These are phyloP conservation scores for Pseudolycoriella hygida DNA, from an alignment of 2,888 invertebrate genomes.

Conservation along the genomic window DNA sequence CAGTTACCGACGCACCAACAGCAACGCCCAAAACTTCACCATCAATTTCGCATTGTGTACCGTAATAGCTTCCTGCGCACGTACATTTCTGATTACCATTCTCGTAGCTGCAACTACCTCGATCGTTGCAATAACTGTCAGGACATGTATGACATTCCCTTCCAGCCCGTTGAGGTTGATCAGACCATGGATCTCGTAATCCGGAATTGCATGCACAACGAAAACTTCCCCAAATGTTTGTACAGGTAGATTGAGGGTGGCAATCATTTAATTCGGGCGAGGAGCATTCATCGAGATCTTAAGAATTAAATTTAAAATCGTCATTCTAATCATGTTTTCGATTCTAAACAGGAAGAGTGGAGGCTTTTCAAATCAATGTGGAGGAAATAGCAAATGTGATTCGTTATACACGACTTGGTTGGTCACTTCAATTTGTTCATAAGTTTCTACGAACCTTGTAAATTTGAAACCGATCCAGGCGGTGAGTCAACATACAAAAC, in stretches of 20 bases:
- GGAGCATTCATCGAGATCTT: constrained; percentile 76
- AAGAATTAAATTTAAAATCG: constrained; percentile 8
- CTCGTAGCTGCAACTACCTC: constrained; percentile 69
- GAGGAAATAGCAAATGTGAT: too few species aligned
- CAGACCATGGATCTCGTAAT: constrained; percentile 54
- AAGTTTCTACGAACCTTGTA: too few species aligned
- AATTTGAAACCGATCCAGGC: constrained; percentile 56
- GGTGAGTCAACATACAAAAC: constrained; percentile 70
- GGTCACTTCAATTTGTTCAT: too few species aligned
- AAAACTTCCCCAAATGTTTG: constrained; percentile 64
- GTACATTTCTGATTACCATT: constrained; percentile 36
- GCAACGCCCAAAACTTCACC: constrained; percentile 85
- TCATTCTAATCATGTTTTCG: too few species aligned
- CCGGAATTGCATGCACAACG: constrained; percentile 54
- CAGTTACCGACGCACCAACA: constrained; percentile 75
- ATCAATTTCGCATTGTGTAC: constrained; percentile 75
- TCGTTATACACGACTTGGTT: too few species aligned
- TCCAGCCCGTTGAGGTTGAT: constrained; percentile 48
- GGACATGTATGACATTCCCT: constrained; percentile 64
- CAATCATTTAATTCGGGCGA: constrained; percentile 72
- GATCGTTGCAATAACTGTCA: constrained; percentile 59
- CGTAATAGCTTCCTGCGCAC: constrained; percentile 76
- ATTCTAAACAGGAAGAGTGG: too few species aligned
- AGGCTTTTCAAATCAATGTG: too few species aligned
- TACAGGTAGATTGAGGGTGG: constrained; percentile 56